phyloP scores from a whole-genome alignment of 2,888 invertebrate species.

The Axea sp. region DNA sequence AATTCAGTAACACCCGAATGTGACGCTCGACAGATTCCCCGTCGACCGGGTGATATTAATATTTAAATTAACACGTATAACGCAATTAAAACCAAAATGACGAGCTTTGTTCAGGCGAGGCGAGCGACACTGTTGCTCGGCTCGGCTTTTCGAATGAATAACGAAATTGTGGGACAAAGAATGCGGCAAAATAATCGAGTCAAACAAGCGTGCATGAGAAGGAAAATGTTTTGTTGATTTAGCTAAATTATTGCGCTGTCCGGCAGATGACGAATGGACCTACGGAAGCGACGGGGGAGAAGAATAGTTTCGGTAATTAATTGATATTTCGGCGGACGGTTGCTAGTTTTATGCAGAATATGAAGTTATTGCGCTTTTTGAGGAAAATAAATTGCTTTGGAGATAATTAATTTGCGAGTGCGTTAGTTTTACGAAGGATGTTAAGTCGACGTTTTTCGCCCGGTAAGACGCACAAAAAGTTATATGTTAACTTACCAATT shows the following conservation, averaged over 20 bases:
- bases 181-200: slow-evolving; percentile 40
- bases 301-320: slow-evolving; percentile 56
- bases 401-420: slow-evolving; percentile 43
- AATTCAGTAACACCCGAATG: slow-evolving; percentile 13
- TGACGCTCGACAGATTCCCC: slow-evolving; percentile 45
- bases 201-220: slow-evolving; percentile 24
- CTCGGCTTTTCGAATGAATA: slow-evolving; percentile 37
- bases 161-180: slow-evolving; percentile 43
- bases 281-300: slow-evolving; percentile 5
- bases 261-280: slow-evolving; percentile 46
- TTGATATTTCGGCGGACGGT: slow-evolving; percentile 37
- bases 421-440: slow-evolving; percentile 26
- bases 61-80: slow-evolving; percentile 59
- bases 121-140: slow-evolving; percentile 39
- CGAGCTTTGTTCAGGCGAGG: slow-evolving; percentile 39
- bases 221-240: slow-evolving; percentile 58
- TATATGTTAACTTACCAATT: slow-evolving; percentile 43
- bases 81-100: slow-evolving; percentile 59
- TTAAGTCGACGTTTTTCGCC: slow-evolving; percentile 9
- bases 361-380: slow-evolving; percentile 42
- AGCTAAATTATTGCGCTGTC: slow-evolving; percentile 50
- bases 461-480: slow-evolving; percentile 16
- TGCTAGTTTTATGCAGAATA: slow-evolving; percentile 29
- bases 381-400: slow-evolving; percentile 24
- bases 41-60: slow-evolving; percentile 47